Evolutionary conservation across 2,113 vertebrate genomes (phyloP).

Genomic region (Thomomys bottae): DNA sequence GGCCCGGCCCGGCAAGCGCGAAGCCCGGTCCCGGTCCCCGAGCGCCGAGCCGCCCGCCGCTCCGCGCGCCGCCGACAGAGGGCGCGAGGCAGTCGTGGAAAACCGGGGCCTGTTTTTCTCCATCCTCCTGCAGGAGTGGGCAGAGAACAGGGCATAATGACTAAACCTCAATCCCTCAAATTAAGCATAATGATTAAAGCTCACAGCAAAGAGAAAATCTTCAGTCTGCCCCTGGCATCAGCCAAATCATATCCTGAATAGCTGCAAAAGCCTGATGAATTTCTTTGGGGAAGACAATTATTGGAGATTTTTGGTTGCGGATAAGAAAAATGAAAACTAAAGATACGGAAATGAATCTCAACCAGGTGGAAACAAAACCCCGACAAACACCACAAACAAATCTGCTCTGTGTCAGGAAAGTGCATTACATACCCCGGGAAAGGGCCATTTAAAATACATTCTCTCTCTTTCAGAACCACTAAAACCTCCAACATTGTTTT

Average conservation of each 20-base stretch:
- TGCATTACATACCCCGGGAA: not conserved
- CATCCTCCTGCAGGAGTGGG: not conserved
- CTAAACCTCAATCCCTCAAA: slow-evolving; percentile 67
- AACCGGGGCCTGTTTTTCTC: slow-evolving; percentile 42
- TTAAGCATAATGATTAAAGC: slow-evolving; percentile 73
- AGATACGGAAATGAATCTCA: slow-evolving; percentile 39
- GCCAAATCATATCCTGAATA: slow-evolving; percentile 55
- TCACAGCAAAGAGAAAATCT: slow-evolving; percentile 66
- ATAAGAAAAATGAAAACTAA: slow-evolving; percentile 57
- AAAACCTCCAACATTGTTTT: not conserved
- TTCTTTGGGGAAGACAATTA: slow-evolving; percentile 50
- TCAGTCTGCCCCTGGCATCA: slow-evolving; percentile 53
- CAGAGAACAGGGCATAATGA: slow-evolving; percentile 44
- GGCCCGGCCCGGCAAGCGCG: too few species aligned
- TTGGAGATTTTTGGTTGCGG: slow-evolving; percentile 51
- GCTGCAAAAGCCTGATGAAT: slow-evolving; percentile 62
- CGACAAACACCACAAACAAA: not conserved
- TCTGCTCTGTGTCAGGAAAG: not conserved
- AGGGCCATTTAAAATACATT: not conserved
- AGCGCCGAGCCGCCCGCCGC: not conserved
- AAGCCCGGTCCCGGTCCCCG: too few species aligned
- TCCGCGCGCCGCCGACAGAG: slow-evolving; percentile 53
- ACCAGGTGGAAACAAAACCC: slow-evolving; percentile 26
- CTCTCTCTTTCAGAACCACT: not conserved
- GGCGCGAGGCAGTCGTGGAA: slow-evolving; percentile 46